These are phyloP conservation scores for Troglohyphantes excavatus DNA, from an alignment of 2,888 invertebrate genomes.

Conservation along the genomic window DNA sequence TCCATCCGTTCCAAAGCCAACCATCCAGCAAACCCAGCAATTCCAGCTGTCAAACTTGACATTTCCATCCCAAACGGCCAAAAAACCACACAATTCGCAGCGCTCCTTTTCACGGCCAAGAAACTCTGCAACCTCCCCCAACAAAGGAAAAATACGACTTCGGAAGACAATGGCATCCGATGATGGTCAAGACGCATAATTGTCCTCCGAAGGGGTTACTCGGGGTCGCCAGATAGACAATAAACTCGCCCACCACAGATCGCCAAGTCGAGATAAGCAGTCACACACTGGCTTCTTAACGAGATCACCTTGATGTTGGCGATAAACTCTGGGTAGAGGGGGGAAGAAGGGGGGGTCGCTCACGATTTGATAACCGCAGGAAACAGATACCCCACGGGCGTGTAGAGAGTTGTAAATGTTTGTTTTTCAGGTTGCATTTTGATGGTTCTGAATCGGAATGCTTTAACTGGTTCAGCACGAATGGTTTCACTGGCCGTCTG, in stretches of 20 bases:
- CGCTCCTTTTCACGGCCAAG: background rate
- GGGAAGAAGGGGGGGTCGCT: too few species aligned
- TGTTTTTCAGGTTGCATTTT: constrained; percentile 15
- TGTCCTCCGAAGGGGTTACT: constrained; percentile 39
- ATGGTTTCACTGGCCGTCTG: constrained; percentile 32
- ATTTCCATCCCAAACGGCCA: background rate
- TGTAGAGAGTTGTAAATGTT: constrained; percentile 21
- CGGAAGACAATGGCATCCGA: background rate
- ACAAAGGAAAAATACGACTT: background rate
- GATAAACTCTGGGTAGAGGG: constrained; percentile 30
- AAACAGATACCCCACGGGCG: constrained; percentile 43
- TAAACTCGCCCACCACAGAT: constrained; percentile 59
- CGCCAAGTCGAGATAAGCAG: constrained; percentile 14
- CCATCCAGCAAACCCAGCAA: background rate
- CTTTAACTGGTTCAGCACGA: constrained; percentile 26
- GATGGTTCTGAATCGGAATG: constrained; percentile 5
- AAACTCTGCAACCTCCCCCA: background rate
- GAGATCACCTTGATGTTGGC: constrained; percentile 54
- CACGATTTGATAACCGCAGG: constrained; percentile 24
- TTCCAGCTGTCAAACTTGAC: constrained; percentile 2
- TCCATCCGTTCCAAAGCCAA: background rate
- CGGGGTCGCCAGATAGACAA: constrained; percentile 58
- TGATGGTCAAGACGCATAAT: constrained; percentile 9
- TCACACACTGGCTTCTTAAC: constrained; percentile 62
- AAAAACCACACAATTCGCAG: background rate